These are phyloP conservation scores for Collichthys lucidus DNA, from an alignment of 2,113 vertebrate genomes.

Conservation along the genomic window DNA sequence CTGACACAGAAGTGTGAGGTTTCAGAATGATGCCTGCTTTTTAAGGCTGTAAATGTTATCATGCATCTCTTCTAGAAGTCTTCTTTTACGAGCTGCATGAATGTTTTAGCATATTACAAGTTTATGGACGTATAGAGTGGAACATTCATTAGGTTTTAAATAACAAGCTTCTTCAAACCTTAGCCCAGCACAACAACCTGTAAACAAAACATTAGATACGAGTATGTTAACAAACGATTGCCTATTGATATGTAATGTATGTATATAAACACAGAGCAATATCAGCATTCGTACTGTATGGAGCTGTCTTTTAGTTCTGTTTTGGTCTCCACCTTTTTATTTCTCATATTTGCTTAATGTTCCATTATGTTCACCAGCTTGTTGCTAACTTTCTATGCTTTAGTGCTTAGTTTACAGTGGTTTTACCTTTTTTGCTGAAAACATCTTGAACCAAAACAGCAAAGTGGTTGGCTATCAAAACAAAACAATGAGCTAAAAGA, in stretches of 20 bases:
- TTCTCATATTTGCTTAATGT: neutral
- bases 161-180: neutral
- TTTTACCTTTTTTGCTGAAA: neutral
- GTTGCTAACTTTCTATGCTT: neutral
- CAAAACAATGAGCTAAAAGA: too few species aligned
- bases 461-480: too few species aligned
- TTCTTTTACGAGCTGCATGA: neutral
- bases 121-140: neutral
- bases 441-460: too few species aligned
- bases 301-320: neutral
- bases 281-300: neutral
- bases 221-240: too few species aligned
- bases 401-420: neutral
- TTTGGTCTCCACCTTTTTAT: neutral
- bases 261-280: too few species aligned
- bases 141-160: neutral
- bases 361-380: neutral
- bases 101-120: neutral
- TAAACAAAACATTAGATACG: neutral
- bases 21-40: neutral
- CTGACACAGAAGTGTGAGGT: neutral
- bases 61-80: neutral
- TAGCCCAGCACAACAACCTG: neutral
- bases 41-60: neutral
- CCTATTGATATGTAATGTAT: neutral